These are phyloP conservation scores for Drosophila mauritiana DNA, from an alignment of 1,140 invertebrate species.

Conservation along the genomic window DNA sequence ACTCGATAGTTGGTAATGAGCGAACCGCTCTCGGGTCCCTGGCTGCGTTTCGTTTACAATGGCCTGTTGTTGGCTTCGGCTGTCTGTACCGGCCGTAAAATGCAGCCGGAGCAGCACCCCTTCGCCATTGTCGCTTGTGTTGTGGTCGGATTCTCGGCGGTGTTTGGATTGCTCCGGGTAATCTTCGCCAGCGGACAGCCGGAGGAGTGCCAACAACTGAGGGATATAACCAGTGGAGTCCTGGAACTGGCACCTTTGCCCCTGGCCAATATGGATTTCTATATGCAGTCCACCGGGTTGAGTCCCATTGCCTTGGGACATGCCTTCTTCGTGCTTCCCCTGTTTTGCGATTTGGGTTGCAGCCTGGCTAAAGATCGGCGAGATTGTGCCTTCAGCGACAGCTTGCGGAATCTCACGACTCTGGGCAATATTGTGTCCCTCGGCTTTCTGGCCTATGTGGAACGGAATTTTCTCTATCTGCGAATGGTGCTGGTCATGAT, in stretches of 20 bases:
- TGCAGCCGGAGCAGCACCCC: conserved; percentile 44
- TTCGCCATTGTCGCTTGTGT: conserved; percentile 58
- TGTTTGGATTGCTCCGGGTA: conserved; percentile 52
- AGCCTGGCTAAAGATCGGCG: conserved; percentile 26
- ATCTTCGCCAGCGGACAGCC: conserved; percentile 36
- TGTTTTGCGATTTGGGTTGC: conserved; percentile 57
- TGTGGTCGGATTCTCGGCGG: conserved; percentile 56
- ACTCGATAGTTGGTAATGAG: conserved; percentile 53
- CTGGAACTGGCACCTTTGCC: conserved; percentile 67
- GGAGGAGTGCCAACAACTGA: conserved; percentile 34
- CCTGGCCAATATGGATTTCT: conserved; percentile 69
- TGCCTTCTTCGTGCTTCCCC: conserved; percentile 53
- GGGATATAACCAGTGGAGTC: conserved; percentile 34
- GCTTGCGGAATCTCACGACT: conserved; percentile 58
- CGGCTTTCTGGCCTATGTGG: conserved; percentile 50
- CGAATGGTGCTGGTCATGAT: conserved; percentile 59
- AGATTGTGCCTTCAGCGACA: conserved; percentile 46
- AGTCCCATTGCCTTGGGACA: conserved; percentile 54
- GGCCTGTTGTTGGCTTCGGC: conserved; percentile 50
- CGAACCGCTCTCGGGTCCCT: conserved; percentile 53
- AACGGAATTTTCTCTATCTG: conserved; percentile 52
- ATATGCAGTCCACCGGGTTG: conserved; percentile 38
- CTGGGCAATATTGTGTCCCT: conserved; percentile 72
- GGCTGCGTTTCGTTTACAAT: conserved; percentile 58
- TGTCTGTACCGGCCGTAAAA: conserved; percentile 25